Percentiles rank a stretch among this genome's conserved stretches.
Conservation (phyloP, 2,113 vertebrate genomes). For the Oncorhynchus mykiss region DNA sequence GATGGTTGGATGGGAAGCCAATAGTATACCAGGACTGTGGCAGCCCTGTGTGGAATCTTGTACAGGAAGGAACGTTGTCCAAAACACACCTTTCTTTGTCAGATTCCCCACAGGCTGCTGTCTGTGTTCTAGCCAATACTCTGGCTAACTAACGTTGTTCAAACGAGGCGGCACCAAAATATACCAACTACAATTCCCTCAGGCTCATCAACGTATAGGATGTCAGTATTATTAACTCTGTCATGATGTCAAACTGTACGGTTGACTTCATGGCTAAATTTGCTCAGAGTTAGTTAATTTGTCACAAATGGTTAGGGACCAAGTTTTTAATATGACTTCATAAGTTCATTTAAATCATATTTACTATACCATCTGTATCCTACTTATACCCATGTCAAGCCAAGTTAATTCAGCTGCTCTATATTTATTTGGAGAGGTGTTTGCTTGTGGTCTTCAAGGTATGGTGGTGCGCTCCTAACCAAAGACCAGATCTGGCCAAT, state of each 20-base stretch:
- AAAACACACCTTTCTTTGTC: background rate
- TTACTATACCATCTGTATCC: background rate
- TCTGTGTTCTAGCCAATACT: conserved; percentile 10
- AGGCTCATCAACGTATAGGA: conserved; percentile 30
- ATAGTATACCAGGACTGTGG: background rate
- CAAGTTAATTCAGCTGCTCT: background rate
- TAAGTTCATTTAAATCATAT: background rate
- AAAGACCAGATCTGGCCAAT: conserved; percentile 25
- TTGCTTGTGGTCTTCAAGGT: background rate
- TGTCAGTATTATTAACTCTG: conserved; percentile 23
- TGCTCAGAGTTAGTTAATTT: background rate
- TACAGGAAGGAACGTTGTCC: background rate
- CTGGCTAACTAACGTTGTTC: background rate
- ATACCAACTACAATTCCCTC: conserved; percentile 32
- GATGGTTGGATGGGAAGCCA: conserved; percentile 31
- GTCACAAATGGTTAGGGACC: conserved; percentile 9
- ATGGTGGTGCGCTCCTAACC: conserved; percentile 29
- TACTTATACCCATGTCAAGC: background rate
- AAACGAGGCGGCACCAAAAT: background rate
- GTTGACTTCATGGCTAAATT: background rate
- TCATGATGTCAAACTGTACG: conserved; percentile 49
- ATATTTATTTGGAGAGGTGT: conserved; percentile 1
- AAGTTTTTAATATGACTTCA: background rate
- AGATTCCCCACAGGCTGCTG: conserved; percentile 4
- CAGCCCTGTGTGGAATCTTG: background rate